Base-by-base conservation (phyloP, 2,797 vertebrate genomes). In the Heteromormyrus szaboi region DNA sequence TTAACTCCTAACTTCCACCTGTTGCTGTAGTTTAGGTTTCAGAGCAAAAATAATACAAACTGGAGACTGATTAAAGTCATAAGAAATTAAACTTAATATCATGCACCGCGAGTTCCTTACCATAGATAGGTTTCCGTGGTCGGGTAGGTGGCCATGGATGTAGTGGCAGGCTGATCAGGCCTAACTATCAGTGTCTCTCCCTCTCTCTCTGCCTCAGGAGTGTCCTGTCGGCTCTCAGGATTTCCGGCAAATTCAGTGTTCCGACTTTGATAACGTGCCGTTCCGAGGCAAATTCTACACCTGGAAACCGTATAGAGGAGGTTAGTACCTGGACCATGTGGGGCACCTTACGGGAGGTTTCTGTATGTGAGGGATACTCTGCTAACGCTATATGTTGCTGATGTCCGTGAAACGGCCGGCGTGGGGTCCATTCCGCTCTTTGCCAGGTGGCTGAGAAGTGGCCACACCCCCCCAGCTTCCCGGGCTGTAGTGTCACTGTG, bases 251-350 rank as follows among this genome's bases (percentile, higher is more conserved):
- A 96, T 98, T 90, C 98, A 99, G 92, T 99, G 98, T 19, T 95
- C 98, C 0, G 96, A 99, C 90, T 99, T 99, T 86, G 97, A 99
- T 92, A 97, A 92, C 0, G 94, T 98, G 83, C 96, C 98, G 76
- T 99, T 99, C 94, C 95, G 98, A 81, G 98, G 98, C 44, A 99
- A 99, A 88, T 99, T 98, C 94, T 99, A 99, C 95, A 97, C 96
- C 2, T 99, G 98, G 98, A 99, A 97, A 90, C 98, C 98, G 0
- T 99, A 99, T 94, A 96, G 97, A 87, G 98, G 98, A 90, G 98
- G 98, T 99, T 94, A 94, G 94, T 91, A 14, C 44, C 29, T 11
- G 17, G 33, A 12, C 44, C 41, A 12, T 12, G 85, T 4, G 25
- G 14, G 29, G 1, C 56, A 65, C 59, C 19, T 62, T 25, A 22